Evolutionary conservation across 2,888 invertebrate species (phyloP).

Genomic region (Iphiclides podalirius): DNA sequence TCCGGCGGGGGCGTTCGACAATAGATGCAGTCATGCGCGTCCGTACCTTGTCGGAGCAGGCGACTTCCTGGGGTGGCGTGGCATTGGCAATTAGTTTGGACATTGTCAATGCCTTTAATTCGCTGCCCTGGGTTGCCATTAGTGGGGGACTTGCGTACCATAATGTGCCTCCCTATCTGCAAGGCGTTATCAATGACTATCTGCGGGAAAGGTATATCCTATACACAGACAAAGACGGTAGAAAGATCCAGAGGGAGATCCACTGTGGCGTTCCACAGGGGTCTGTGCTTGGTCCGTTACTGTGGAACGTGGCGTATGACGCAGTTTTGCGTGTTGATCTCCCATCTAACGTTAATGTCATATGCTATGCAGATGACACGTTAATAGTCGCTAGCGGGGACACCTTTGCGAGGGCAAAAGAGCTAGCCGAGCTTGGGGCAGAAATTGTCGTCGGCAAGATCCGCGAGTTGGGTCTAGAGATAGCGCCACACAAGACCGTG

Average conservation of each 20-base stretch:
- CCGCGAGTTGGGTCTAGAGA: conserved; percentile 8
- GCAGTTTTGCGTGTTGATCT: conserved; percentile 16
- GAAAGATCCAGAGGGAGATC: not conserved
- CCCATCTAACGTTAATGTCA: not conserved
- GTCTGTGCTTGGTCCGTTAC: not conserved
- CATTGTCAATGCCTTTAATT: not conserved
- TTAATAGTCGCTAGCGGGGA: conserved; percentile 15
- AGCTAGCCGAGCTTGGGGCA: conserved; percentile 21
- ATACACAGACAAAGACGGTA: conserved; percentile 2
- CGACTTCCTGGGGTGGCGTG: not conserved
- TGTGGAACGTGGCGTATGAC: not conserved
- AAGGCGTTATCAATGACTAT: conserved; percentile 18
- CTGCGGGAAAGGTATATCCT: conserved; percentile 1
- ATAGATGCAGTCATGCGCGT: not conserved
- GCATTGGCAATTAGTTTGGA: not conserved
- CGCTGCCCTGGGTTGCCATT: conserved; percentile 17
- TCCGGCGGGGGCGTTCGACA: not conserved
- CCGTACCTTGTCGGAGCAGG: not conserved
- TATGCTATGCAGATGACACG: conserved; percentile 1
- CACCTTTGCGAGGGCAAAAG: conserved; percentile 2
- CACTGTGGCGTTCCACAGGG: conserved; percentile 3
- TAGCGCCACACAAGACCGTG: conserved; percentile 19
- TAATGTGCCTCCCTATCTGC: conserved; percentile 26
- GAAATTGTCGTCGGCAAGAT: conserved; percentile 15
- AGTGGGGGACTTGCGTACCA: conserved; percentile 29